A percentile compares a stretch with the other conserved stretches of the same genome.
These are phyloP conservation scores for Nerophis ophidion DNA, from an alignment of 2,113 vertebrate genomes.

Conservation along the genomic window DNA sequence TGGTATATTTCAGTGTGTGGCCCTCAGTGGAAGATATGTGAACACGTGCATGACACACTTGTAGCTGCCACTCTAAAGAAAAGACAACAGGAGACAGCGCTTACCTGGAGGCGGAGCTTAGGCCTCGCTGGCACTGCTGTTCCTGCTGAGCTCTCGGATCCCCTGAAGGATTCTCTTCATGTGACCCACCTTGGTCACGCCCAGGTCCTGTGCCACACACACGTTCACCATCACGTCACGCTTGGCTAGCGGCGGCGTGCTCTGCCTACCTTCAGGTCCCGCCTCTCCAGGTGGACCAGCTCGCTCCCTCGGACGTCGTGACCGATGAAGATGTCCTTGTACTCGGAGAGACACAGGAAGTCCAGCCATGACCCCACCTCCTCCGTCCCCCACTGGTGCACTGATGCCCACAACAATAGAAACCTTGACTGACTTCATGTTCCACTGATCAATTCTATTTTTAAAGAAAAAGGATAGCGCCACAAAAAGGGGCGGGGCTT, in stretches of 20 bases:
- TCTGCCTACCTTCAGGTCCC: conserved; percentile 89
- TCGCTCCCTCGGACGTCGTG: conserved; percentile 94
- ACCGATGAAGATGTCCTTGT: conserved; percentile 94
- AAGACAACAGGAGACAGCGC: background rate
- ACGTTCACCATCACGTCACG: background rate
- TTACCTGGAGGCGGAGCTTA: conserved; percentile 52
- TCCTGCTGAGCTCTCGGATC: conserved; percentile 87
- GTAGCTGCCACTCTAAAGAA: too few relatives aligned
- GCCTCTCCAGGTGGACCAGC: conserved; percentile 94
- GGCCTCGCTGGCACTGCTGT: conserved; percentile 80
- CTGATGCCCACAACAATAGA: conserved; percentile 56
- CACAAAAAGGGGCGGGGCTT: conserved; percentile 13
- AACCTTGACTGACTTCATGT: too few relatives aligned
- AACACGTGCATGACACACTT: too few relatives aligned
- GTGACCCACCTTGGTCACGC: conserved; percentile 95
- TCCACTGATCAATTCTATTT: too few relatives aligned
- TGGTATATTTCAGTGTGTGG: too few relatives aligned
- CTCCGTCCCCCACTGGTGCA: conserved; percentile 94
- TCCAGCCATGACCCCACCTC: conserved; percentile 97
- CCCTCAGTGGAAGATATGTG: too few relatives aligned
- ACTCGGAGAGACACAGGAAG: conserved; percentile 91
- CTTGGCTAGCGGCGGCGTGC: background rate
- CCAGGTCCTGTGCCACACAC: conserved; percentile 78
- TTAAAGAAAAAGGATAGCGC: conserved; percentile 14
- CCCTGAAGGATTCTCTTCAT: conserved; percentile 97